A percentile compares a stretch with the other conserved stretches of the same genome.
Evolutionary conservation across 2,888 invertebrate genomes (phyloP).

Genomic region (Perdita meconis): DNA sequence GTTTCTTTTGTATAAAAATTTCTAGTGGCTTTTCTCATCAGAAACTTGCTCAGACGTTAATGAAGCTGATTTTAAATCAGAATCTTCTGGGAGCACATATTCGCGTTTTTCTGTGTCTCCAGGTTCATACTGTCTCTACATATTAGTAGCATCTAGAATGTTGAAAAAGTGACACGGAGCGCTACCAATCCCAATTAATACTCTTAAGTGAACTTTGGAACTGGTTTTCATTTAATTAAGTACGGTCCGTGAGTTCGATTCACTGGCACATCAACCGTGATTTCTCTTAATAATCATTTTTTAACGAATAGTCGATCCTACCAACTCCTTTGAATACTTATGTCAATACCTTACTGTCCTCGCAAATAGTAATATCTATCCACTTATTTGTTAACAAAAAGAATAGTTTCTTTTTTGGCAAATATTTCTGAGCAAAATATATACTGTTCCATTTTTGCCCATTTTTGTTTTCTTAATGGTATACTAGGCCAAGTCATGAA

Average conservation of each 20-base stretch:
- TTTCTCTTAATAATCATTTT: constrained; percentile 16
- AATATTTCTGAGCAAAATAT: background rate
- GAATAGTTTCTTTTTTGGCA: background rate
- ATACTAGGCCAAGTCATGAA: background rate
- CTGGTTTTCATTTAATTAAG: constrained; percentile 23
- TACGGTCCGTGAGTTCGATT: background rate
- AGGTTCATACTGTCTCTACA: too few relatives aligned
- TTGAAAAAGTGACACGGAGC: constrained; percentile 20
- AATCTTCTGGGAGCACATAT: background rate
- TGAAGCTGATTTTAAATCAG: background rate
- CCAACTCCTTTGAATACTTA: background rate
- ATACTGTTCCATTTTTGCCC: background rate
- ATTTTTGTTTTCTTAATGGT: background rate
- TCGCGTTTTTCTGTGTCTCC: background rate
- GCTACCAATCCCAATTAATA: constrained; percentile 18
- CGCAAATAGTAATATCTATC: background rate
- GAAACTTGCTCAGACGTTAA: background rate
- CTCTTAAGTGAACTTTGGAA: background rate
- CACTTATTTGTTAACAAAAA: background rate
- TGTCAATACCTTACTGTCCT: background rate
- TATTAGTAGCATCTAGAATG: background rate
- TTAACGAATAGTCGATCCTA: background rate
- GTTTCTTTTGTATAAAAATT: background rate
- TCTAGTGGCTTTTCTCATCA: background rate
- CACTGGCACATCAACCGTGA: background rate